Base-by-base conservation (phyloP, 2,888 invertebrate genomes). In the Meta bourneti region DNA sequence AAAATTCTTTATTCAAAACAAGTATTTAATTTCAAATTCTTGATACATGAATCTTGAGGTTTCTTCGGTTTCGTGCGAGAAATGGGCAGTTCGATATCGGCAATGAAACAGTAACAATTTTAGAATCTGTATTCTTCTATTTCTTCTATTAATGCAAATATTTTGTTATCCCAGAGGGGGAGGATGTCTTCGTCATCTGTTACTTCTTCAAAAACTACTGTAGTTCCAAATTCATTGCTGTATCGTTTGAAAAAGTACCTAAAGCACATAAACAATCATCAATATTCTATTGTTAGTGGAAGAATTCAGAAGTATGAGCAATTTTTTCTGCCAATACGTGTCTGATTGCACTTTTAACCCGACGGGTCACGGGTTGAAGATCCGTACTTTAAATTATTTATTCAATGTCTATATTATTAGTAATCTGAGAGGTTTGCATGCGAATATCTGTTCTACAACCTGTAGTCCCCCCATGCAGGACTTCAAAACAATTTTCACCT, bases 131-230 rank as follows among this genome's bases (percentile, higher is more conserved):
- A 83, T 48, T 78, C 75, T 82, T 86, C 87, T 16, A 92, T 81
- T 94, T 96, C 96, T 96, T 98, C 98, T 94, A 98, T 97, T 94
- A 98, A 97, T 94, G 98, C 98, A 96, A 98, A 98, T 94, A 99
- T 97, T 96, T 98, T 99, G 93, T 98, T 98, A 95, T 99, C 98
- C 96, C 97, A 99, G 95, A 98, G 96, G 90, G 99, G 99, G 95
- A 99, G 96, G 94, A 97, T 96, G 95, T 98, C 98, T 94, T 96
- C 95, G 95, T 99, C 99, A 95, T 97, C 97, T 94, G 97, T 97
- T 94, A 99, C 97, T 95, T 99, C 99, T 95, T 99, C 98, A 95
- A 98, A 98, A 94, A 99, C 98, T 94, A 98, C 97, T 94, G 97
- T 97, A 95, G 97, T 97, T 94, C 97, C 98, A 94, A 98, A 96